Conservation (phyloP, 1,140 invertebrate genomes). For the Coenobita brevimanus region DNA sequence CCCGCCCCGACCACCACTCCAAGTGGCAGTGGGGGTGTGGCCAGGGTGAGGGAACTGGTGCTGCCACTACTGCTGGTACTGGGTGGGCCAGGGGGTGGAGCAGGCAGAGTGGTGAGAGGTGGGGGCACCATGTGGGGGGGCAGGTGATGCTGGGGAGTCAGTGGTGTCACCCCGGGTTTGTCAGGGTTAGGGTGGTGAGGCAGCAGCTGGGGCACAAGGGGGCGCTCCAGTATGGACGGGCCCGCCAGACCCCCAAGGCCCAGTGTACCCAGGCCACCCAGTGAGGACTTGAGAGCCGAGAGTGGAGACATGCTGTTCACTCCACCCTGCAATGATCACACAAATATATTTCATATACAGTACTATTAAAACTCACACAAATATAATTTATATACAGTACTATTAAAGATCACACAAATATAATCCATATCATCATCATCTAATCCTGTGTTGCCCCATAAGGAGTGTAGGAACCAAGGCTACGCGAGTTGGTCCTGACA, state of each 20-base stretch:
- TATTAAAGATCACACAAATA: too few species aligned
- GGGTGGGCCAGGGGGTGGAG: constrained; percentile 30
- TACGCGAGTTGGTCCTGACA: too few species aligned
- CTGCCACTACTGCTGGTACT: constrained; percentile 44
- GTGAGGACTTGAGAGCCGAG: constrained; percentile 55
- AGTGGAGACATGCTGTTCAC: constrained; percentile 57
- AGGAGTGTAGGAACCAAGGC: too few species aligned
- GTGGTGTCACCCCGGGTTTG: neutral
- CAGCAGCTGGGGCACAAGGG: constrained; percentile 51
- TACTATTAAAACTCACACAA: too few species aligned
- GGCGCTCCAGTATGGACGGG: constrained; percentile 44
- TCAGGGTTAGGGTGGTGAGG: constrained; percentile 47
- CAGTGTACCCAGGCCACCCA: constrained; percentile 47
- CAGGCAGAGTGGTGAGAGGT: constrained; percentile 21
- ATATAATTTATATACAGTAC: too few species aligned
- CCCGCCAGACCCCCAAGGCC: constrained; percentile 29
- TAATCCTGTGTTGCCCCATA: too few species aligned
- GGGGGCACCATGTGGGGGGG: constrained; percentile 32
- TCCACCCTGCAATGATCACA: constrained; percentile 54
- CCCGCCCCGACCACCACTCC: constrained; percentile 1
- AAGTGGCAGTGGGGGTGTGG: constrained; percentile 35
- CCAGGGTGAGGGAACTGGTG: constrained; percentile 30
- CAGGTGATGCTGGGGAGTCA: constrained; percentile 20
- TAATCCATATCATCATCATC: too few species aligned
- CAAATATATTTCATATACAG: too few species aligned